Base-by-base conservation (phyloP, 2,888 invertebrate species). In the Noctua comes region DNA sequence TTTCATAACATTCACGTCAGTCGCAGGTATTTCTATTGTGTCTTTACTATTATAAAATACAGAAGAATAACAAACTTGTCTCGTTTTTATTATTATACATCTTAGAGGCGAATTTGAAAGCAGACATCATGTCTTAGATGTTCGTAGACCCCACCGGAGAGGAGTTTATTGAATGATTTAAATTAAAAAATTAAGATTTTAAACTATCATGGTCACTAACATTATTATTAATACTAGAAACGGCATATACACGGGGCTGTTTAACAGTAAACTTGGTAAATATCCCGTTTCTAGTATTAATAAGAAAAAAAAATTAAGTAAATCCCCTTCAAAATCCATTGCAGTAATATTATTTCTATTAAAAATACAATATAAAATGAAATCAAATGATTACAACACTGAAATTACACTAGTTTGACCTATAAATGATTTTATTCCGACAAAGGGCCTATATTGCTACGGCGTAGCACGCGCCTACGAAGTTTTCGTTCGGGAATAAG, bases 381-480 rank as follows among this genome's bases (percentile, higher is more conserved):
- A 36, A 31, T 0, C 2, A 24, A 46, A 54, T 7, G 18, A 13
- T 16, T 11, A 13, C 7, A 36, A 18, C 4, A 31, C 11, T 18
- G 40, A n/a, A 24, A 46, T 76, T 31, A 21, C 2, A 7, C 18
- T 48, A 27, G 5, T 57, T 69, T 65, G 40, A 24, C 21, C 46
- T 46, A 27, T 59, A 43, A 24, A 73, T 40, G 13, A 54, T 68
- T 59, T 65, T 68, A 57, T 71, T 71, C 72, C 46, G 7, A 16
- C 57, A 13, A 68, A 76, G 72, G 72, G 64, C 65, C 71, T 72
- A 43, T 59, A 51, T 59, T 76, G 82, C 91, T 91, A 92, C 91
- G 91, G 46, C 91, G 91, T 92, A 91, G 91, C 89, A 83, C 84
- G 74, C 80, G 76, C 77, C 90, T 88, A 89, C 91, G 90, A 86